phyloP scores from a whole-genome alignment of 1,140 invertebrate genomes.

The Leucophenga varia region DNA sequence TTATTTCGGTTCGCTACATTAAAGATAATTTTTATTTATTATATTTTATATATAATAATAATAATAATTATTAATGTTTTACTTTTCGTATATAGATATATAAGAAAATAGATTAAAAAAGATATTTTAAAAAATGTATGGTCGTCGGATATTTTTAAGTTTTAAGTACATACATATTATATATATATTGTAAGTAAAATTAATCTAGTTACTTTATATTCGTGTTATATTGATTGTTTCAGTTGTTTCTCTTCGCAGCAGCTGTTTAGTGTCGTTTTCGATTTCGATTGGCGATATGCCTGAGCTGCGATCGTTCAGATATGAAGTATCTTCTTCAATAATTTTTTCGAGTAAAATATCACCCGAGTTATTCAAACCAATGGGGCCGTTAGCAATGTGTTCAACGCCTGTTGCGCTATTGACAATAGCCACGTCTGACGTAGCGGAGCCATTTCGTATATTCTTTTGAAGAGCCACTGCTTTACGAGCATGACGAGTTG shows the following conservation, averaged over 20 bases:
- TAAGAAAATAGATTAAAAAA: too few species aligned
- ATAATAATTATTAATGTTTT: too few species aligned
- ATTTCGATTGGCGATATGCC: constrained; percentile 50
- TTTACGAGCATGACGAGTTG: constrained; percentile 69
- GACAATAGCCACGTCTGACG: constrained; percentile 44
- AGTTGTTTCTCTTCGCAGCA: constrained; percentile 42
- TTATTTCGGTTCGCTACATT: too few species aligned
- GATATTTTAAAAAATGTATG: too few species aligned
- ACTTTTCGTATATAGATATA: too few species aligned
- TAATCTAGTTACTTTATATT: constrained; percentile 26
- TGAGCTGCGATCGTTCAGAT: constrained; percentile 44
- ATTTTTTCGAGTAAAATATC: constrained; percentile 50
- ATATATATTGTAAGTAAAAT: too few species aligned
- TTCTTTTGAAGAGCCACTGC: constrained; percentile 50
- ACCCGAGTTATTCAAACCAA: constrained; percentile 37
- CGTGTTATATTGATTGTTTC: constrained; percentile 48
- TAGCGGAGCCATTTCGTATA: constrained; percentile 26
- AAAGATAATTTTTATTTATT: too few species aligned
- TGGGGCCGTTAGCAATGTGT: constrained; percentile 32
- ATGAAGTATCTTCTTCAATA: constrained; percentile 41
- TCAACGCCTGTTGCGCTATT: constrained; percentile 34
- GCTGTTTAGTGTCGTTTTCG: constrained; percentile 49
- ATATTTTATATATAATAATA: too few species aligned
- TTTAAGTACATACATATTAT: too few species aligned
- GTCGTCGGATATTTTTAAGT: too few species aligned